Evolutionary conservation across 1,140 invertebrate species (phyloP).

Genomic region (Vanessa tameamea): DNA sequence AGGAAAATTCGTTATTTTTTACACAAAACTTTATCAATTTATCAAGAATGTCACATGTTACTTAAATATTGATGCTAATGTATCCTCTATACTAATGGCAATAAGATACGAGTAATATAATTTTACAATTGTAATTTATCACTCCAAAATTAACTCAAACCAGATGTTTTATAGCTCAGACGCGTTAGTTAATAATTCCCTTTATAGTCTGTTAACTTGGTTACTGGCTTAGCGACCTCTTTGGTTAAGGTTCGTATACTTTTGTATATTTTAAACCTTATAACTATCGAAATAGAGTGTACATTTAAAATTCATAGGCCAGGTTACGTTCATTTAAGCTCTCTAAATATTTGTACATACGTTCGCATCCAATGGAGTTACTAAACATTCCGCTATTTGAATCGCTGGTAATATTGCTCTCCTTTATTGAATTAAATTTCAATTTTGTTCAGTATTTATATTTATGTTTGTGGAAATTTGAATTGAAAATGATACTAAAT

Average conservation of each 20-base stretch:
- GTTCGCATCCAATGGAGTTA: slow-evolving; percentile 37
- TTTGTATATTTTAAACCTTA: slow-evolving; percentile 30
- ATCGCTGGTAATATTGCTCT: slow-evolving; percentile 37
- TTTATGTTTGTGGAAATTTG: slow-evolving; percentile 31
- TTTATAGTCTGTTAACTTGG: slow-evolving; percentile 54
- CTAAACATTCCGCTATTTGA: slow-evolving; percentile 34
- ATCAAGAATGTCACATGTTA: too few species aligned
- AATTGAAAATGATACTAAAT: slow-evolving; percentile 29
- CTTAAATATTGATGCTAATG: neutral
- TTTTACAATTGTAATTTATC: slow-evolving; percentile 32
- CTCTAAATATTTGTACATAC: slow-evolving; percentile 43
- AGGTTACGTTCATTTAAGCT: slow-evolving; percentile 38
- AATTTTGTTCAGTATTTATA: slow-evolving; percentile 36
- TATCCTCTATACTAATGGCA: neutral
- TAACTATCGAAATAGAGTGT: slow-evolving; percentile 20
- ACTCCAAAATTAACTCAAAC: slow-evolving; percentile 39
- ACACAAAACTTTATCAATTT: too few species aligned
- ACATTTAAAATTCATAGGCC: neutral
- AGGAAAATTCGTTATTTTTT: too few species aligned
- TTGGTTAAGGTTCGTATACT: slow-evolving; percentile 24
- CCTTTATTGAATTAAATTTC: slow-evolving; percentile 39
- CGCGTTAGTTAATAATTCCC: slow-evolving; percentile 53
- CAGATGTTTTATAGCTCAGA: slow-evolving; percentile 51
- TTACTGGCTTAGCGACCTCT: slow-evolving; percentile 45
- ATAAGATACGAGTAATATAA: slow-evolving; percentile 8